Percentiles rank a stretch among this genome's conserved stretches.
Conservation (phyloP, 2,888 invertebrate genomes). For the Heliconius ethilla region DNA sequence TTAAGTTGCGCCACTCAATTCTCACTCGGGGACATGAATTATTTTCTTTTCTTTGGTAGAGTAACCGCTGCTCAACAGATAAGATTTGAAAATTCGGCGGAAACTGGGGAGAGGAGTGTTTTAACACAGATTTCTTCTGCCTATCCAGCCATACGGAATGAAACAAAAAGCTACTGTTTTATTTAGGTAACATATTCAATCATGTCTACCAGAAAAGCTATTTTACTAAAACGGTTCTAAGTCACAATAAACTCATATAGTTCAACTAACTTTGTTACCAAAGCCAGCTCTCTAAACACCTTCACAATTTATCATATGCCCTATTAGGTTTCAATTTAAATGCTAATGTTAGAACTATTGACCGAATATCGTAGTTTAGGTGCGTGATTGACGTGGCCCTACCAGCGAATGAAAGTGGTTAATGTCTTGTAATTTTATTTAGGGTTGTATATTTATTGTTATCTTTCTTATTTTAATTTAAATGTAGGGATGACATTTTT, state of each 20-base stretch:
- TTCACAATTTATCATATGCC: constrained; percentile 31
- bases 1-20: neutral
- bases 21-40: too few species aligned
- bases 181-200: too few species aligned
- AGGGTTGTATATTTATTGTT: constrained; percentile 36
- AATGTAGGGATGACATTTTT: too few species aligned
- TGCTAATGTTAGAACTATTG: constrained; percentile 41
- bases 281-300: constrained; percentile 10
- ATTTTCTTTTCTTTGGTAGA: too few species aligned
- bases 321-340: constrained; percentile 42
- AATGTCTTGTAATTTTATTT: constrained; percentile 37
- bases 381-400: constrained; percentile 45
- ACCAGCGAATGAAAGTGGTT: constrained; percentile 41
- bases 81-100: neutral
- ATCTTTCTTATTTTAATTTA: neutral
- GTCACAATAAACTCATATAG: neutral
- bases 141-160: too few species aligned
- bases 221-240: neutral
- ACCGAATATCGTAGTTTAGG: constrained; percentile 38
- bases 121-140: too few species aligned
- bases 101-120: neutral
- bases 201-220: neutral
- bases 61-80: neutral
- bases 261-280: constrained; percentile 2
- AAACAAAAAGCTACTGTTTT: too few species aligned